A percentile compares a stretch with the other conserved stretches of the same genome.
Evolutionary conservation across 2,888 invertebrate species (phyloP).

Genomic region (Eupeodes luniger): DNA sequence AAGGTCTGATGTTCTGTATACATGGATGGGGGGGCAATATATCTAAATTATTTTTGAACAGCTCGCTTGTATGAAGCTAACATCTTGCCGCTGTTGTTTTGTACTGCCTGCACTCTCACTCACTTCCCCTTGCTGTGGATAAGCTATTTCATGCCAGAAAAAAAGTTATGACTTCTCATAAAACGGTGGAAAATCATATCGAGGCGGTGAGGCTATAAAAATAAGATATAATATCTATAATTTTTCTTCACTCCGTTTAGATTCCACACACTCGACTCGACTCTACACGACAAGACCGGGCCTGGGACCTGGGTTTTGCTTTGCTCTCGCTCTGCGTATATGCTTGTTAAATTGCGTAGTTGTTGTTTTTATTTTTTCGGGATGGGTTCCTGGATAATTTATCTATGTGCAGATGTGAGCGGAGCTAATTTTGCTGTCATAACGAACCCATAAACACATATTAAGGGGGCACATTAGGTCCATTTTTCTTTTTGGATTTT

Average conservation of each 20-base stretch:
- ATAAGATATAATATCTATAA: constrained; percentile 74
- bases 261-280: constrained; percentile 26
- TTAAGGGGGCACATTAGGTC: constrained; percentile 76
- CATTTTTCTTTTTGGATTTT: constrained; percentile 59
- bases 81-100: constrained; percentile 51
- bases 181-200: constrained; percentile 75
- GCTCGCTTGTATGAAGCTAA: constrained; percentile 64
- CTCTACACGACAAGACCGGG: neutral
- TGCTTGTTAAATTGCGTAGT: neutral
- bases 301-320: neutral
- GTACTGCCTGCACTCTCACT: neutral
- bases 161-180: constrained; percentile 73
- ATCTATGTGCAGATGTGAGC: constrained; percentile 74
- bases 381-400: constrained; percentile 73
- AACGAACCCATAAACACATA: constrained; percentile 76
- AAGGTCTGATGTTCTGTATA: neutral
- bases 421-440: constrained; percentile 75
- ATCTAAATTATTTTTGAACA: constrained; percentile 72
- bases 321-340: constrained; percentile 1
- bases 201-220: constrained; percentile 73
- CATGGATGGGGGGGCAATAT: constrained; percentile 44
- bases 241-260: constrained; percentile 65
- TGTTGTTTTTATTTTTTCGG: constrained; percentile 48
- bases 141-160: constrained; percentile 54
- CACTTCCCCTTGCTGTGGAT: constrained; percentile 22